These are phyloP conservation scores for Luffia ferchaultella DNA, from an alignment of 2,888 invertebrate species.

Conservation along the genomic window DNA sequence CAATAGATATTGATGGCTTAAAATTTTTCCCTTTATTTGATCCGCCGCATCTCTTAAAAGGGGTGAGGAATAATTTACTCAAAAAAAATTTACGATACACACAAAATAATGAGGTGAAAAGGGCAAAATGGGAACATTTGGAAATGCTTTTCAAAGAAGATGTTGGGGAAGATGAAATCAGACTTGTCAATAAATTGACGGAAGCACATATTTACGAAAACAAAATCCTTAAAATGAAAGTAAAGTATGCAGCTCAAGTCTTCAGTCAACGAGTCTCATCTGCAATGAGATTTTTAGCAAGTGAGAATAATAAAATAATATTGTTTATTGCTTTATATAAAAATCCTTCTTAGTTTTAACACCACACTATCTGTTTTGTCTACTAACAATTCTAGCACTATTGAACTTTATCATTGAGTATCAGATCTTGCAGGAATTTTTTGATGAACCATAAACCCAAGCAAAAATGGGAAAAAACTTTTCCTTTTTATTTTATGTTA, in stretches of 20 bases:
- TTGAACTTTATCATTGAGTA: no score
- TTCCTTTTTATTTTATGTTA: no score
- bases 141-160: slow-evolving; percentile 13
- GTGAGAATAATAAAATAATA: no score
- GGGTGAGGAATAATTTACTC: slow-evolving; percentile 13
- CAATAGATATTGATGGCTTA: slow-evolving; percentile 7
- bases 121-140: slow-evolving; percentile 20
- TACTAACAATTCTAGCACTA: no score
- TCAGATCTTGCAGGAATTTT: no score
- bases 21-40: slow-evolving; percentile 14
- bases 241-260: slow-evolving; percentile 17
- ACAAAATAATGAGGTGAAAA: slow-evolving; percentile 10
- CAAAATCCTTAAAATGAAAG: slow-evolving; percentile 14
- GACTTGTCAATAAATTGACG: slow-evolving; percentile 12
- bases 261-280: slow-evolving; percentile 21
- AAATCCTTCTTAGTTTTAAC: no score
- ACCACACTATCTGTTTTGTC: no score
- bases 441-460: no score
- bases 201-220: slow-evolving; percentile 7
- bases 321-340: no score
- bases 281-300: neutral
- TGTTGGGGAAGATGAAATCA: slow-evolving; percentile 11
- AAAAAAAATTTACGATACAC: slow-evolving; percentile 10
- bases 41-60: slow-evolving; percentile 14
- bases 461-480: no score